Conservation (phyloP, 1,140 invertebrate species). For the Leptopilina clavipes region DNA sequence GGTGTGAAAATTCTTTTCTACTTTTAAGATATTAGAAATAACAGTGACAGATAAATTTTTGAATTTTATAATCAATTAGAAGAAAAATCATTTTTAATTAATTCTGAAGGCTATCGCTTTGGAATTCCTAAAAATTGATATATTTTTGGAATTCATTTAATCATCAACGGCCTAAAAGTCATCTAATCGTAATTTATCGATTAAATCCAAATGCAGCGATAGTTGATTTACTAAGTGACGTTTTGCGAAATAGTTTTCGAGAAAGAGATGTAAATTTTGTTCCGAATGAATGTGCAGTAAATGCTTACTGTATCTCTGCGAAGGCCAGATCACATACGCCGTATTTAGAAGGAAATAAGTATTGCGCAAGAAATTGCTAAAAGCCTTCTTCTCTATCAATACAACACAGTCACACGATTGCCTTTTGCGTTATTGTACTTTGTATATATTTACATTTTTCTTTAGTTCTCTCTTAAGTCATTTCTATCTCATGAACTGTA, state of each 20-base stretch:
- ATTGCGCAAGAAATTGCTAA: constrained; percentile 18
- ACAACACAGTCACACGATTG: not conserved
- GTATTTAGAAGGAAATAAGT: constrained; percentile 34
- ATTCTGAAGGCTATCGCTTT: not conserved
- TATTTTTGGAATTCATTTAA: not conserved
- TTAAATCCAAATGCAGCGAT: constrained; percentile 19
- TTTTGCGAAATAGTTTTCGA: constrained; percentile 32
- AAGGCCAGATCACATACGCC: constrained; percentile 3
- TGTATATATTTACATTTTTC: constrained; percentile 5
- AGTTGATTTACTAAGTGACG: constrained; percentile 22
- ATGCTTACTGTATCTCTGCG: constrained; percentile 23
- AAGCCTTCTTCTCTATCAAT: constrained; percentile 6
- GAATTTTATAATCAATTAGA: too few species aligned
- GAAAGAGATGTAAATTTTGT: constrained; percentile 35
- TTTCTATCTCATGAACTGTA: too few species aligned
- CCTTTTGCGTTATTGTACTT: constrained; percentile 15
- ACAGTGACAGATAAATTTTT: not conserved
- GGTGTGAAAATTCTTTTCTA: not conserved
- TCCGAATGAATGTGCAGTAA: constrained; percentile 23
- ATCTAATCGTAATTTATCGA: constrained; percentile 18
- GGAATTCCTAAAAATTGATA: not conserved
- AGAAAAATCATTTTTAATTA: not conserved
- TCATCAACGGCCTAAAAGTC: constrained; percentile 2
- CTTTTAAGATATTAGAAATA: not conserved
- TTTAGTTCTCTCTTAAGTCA: not conserved